These are phyloP conservation scores for Craniophora ligustri DNA, from an alignment of 2,888 invertebrate genomes.

Conservation along the genomic window DNA sequence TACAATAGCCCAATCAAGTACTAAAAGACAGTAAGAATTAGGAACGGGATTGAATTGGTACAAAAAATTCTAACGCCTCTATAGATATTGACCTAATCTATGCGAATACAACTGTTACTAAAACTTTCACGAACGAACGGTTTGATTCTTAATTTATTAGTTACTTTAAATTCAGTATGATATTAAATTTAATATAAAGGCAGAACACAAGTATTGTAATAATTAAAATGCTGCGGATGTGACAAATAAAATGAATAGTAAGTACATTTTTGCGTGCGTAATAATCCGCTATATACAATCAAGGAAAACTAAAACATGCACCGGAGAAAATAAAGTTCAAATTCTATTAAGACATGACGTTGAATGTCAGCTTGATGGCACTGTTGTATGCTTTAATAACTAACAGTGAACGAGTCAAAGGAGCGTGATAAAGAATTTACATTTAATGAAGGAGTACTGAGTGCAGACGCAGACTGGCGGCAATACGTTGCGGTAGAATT, in stretches of 20 bases:
- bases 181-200: constrained; percentile 23
- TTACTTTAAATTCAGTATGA: neutral
- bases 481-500: constrained; percentile 68
- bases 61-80: no score
- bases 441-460: constrained; percentile 69
- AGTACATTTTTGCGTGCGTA: constrained; percentile 55
- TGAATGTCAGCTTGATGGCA: constrained; percentile 46
- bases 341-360: constrained; percentile 12
- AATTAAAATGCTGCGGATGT: constrained; percentile 50
- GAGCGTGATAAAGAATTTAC: constrained; percentile 67
- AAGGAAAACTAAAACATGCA: constrained; percentile 22
- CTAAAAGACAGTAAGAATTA: no score
- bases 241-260: constrained; percentile 56
- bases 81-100: no score
- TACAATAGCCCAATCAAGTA: no score
- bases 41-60: no score
- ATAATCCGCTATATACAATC: constrained; percentile 28
- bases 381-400: constrained; percentile 58
- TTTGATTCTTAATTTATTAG: neutral
- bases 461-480: constrained; percentile 54
- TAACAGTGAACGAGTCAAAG: constrained; percentile 57
- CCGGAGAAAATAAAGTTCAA: constrained; percentile 33
- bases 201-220: constrained; percentile 40
- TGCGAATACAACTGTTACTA: no score
- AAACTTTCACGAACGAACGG: neutral